Evolutionary conservation across 1,140 invertebrate species (phyloP), one percentile per base, ranked within the genome.

Genomic region (Megathymus violae): DNA sequence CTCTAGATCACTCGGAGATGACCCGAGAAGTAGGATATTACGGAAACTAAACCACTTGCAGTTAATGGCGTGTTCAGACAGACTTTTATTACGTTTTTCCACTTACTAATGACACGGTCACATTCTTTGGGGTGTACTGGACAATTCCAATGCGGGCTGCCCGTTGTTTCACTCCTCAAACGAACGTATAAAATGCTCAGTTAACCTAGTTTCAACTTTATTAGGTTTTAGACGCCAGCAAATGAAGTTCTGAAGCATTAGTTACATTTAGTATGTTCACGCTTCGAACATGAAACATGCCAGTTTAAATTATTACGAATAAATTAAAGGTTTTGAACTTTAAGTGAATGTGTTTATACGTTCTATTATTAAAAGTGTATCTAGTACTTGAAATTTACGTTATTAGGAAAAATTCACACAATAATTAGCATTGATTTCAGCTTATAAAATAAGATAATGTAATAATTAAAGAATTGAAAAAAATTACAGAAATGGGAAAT

Each of bases 21-120:
- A 58, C 54, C 41, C 54, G 43, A 11, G 54, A 59, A 59, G 43
- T 44, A 60, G 54, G 63, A 65, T 63, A 70, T 70, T 60, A 58
- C 51, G 61, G 61, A 71, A 67, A 63, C 62, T 65, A 68, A 66
- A 60, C 51, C 72, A 64, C 66, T 74, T 71, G 64, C 47, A 59
- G 60, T 59, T 64, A 69, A 74, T 64, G 63, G 64, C 56, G 51
- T 66, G 65, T 76, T 68, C 44, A 62, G 73, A 61, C 64, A 63
- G 65, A 68, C 65, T 68, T 71, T 72, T 73, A 76, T 72, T 72
- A 51, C 63, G 67, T 71, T 69, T 67, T 67, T 64, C 64, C 64
- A 61, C 69, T 64, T 62, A 61, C 66, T 75, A 75, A 75, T 65
- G 67, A 72, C 50, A 62, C 52, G 62, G 64, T 67, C 64, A 46